These are phyloP conservation scores for Tragelaphus buxtoni DNA, from an alignment of 2,113 vertebrate genomes.

Conservation along the genomic window DNA sequence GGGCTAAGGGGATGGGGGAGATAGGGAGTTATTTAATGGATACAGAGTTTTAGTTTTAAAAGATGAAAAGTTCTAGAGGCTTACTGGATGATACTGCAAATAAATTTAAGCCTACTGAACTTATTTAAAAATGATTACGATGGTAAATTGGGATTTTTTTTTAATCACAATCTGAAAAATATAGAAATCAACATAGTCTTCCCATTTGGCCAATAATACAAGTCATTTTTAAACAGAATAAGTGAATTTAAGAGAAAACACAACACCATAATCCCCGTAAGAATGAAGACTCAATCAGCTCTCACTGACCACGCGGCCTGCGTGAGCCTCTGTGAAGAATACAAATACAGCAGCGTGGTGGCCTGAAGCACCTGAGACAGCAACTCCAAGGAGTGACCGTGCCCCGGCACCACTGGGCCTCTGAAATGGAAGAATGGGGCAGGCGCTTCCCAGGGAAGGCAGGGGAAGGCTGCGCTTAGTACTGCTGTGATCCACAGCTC, in stretches of 20 bases:
- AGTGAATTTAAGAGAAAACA: background rate
- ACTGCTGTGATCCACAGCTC: rapidly evolving
- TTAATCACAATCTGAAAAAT: background rate
- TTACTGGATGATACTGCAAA: background rate
- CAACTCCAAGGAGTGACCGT: background rate
- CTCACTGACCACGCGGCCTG: background rate
- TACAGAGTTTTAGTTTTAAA: background rate
- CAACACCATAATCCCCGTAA: too few relatives aligned
- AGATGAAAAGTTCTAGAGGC: background rate
- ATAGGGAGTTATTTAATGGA: background rate
- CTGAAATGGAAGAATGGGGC: background rate
- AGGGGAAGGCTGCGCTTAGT: background rate
- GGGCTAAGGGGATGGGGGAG: background rate
- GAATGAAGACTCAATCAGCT: background rate
- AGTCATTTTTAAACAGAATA: background rate
- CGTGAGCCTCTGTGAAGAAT: background rate
- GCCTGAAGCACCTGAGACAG: background rate
- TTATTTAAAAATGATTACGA: background rate
- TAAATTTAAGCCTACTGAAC: background rate
- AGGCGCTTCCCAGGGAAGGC: background rate
- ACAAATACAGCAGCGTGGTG: rapidly evolving
- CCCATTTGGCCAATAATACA: background rate
- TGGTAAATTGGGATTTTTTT: background rate
- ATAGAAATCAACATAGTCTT: background rate
- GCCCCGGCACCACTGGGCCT: background rate